Evolutionary conservation across 2,797 vertebrate species (phyloP).

Genomic region (Myripristis jacobus): DNA sequence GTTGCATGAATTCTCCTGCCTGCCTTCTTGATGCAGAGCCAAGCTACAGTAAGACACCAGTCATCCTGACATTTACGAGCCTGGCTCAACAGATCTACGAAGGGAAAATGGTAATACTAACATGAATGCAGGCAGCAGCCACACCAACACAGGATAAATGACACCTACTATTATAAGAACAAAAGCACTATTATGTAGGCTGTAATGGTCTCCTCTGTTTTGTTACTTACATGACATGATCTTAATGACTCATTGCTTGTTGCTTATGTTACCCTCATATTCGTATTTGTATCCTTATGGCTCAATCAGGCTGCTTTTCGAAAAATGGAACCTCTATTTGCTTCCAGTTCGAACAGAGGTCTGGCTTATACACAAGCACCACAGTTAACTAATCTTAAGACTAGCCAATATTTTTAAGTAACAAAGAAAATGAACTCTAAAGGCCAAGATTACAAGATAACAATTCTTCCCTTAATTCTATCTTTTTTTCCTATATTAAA

Average conservation of each 20-base stretch:
- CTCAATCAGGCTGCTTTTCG: too few species aligned
- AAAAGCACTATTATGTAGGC: not conserved
- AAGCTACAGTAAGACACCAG: constrained; percentile 52
- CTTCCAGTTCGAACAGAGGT: not conserved
- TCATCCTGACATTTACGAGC: constrained; percentile 64
- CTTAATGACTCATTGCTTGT: not conserved
- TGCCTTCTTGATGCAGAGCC: constrained; percentile 47
- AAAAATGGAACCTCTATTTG: too few species aligned
- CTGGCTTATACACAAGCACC: constrained; percentile 20
- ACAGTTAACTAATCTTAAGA: constrained; percentile 22
- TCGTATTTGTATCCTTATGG: not conserved
- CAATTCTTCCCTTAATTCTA: not conserved
- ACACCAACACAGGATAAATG: not conserved
- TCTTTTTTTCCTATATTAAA: not conserved
- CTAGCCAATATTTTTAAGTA: constrained; percentile 6
- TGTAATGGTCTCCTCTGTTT: too few species aligned
- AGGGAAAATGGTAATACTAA: constrained; percentile 17
- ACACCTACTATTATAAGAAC: constrained; percentile 8
- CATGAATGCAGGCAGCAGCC: constrained; percentile 15
- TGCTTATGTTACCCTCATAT: not conserved
- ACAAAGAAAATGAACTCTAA: constrained; percentile 20
- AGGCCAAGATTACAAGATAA: constrained; percentile 5
- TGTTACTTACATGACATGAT: not conserved
- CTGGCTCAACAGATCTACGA: constrained; percentile 32
- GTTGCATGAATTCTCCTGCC: constrained; percentile 26